Evolutionary conservation across 2,888 invertebrate species (phyloP), one percentile per base, ranked within the genome.

Genomic region (Plemyria rubiginata): DNA sequence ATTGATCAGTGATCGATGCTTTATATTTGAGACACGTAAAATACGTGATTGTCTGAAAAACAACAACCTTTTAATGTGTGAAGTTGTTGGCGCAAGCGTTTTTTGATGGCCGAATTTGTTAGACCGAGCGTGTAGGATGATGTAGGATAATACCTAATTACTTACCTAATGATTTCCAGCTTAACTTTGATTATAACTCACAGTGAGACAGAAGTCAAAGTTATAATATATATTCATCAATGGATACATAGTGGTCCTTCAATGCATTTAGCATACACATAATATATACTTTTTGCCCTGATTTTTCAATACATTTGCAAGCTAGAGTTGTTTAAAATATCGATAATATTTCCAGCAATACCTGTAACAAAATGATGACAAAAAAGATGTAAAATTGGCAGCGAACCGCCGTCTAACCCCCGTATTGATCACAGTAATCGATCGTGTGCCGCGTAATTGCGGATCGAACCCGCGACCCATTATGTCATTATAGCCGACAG

Each of bases 391-490:
- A 87, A 90, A 91, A 91, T 91, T 91, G 90, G 88, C 92, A 90
- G 89, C 85, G 86, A 87, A 89, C 89, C 90, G 86, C 82, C 82
- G 86, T 86, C 91, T 90, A 90, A 90, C 91, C 92, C 87, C 91
- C 84, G 90, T 90, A 92, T 92, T 90, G 92, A 92, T 92, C 92
- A 91, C 87, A 88, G 89, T 91, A 91, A 92, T 92, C 91, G 92
- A 92, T 92, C 92, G 92, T 92, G 92, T 92, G 92, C 91, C 92
- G 80, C 85, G 90, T 92, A 92, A 92, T 92, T 90, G 92, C 87
- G 90, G 87, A 86, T 87, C 89, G 86, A 86, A 88, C 87, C 87
- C 81, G 82, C 83, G 84, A 86, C 87, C 91, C 91, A 92, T 92
- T 92, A 92, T 89, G 88, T 90, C 90, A 92, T 92, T 92, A 92